Base-by-base conservation (phyloP, 2,888 invertebrate genomes). In the Hedychridium roseum region DNA sequence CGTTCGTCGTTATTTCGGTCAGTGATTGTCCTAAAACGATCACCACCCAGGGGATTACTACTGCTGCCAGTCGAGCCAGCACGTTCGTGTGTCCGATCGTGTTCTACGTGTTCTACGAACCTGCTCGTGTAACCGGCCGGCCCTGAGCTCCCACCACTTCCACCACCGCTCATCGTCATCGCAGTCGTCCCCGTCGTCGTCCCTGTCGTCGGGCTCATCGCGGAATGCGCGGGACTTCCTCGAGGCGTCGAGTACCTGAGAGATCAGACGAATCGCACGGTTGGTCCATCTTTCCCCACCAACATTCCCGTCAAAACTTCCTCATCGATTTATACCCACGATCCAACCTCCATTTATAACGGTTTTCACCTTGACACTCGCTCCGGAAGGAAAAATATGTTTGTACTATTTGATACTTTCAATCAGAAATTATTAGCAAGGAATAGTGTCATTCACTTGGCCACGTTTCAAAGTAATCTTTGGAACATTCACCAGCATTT, bases 41-140 rank as follows among this genome's bases (percentile, higher is more conserved):
- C 62, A 71, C 71, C 64, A 65, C 69, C 68, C 69, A 72, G 70
- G 73, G 76, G 66, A 64, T 77, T 73, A 75, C 68, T 23, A 9
- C 9, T 23, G 9, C 23, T 76, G 71, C 71, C 71, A 66, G 76
- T 71, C 70, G 71, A 73, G 70, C 59, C 68, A 66, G 70, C 69
- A 69, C 70, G 68, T 71, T 70, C 55, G 39, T 35, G 46, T 52
- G 54, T 46, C 41, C 54, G 59, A 54, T 44, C 53, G 58, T 61
- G 54, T 45, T 49, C 57, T 54, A 57, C 54, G 63, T 62, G 54
- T 50, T 60, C 69, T 78, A 79, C 78, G 76, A 77, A 79, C 80
- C 87, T 84, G 81, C 89, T 91, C 73, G 87, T 87, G 79, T 90
- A 90, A 79, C 83, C 83, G 79, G 79, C 80, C 70, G 80, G 73